Percentiles rank a stretch among this genome's conserved stretches.
Conservation (phyloP, 2,113 vertebrate species). For the Acrocephalus arundinaceus region DNA sequence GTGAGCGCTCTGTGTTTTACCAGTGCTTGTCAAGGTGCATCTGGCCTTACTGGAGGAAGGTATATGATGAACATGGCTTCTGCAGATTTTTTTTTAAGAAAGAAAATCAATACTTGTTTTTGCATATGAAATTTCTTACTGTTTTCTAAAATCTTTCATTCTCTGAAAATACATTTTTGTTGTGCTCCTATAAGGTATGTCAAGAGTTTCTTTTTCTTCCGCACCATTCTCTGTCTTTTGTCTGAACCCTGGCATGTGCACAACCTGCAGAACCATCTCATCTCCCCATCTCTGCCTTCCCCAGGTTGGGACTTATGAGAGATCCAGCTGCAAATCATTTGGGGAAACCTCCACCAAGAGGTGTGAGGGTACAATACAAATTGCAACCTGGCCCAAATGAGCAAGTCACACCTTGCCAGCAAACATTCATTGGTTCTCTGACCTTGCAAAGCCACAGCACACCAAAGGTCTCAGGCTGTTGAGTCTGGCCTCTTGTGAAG, state of each 20-base stretch:
- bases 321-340: background rate
- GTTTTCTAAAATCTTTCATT: background rate
- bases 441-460: background rate
- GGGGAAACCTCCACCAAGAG: background rate
- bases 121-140: background rate
- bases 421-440: background rate
- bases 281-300: background rate
- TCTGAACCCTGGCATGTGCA: background rate
- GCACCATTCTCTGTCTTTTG: background rate
- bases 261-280: background rate
- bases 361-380: background rate
- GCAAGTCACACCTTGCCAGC: background rate
- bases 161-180: background rate
- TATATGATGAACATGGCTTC: background rate
- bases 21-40: background rate
- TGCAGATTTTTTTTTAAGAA: background rate
- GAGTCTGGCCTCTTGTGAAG: background rate
- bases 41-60: background rate
- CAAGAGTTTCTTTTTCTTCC: background rate
- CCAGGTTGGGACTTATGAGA: background rate
- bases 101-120: background rate
- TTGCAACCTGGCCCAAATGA: background rate
- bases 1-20: background rate
- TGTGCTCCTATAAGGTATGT: background rate
- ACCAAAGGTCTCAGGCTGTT: rapidly evolving